Base-by-base conservation (phyloP, 2,113 vertebrate species). In the Zapus hudsonius region DNA sequence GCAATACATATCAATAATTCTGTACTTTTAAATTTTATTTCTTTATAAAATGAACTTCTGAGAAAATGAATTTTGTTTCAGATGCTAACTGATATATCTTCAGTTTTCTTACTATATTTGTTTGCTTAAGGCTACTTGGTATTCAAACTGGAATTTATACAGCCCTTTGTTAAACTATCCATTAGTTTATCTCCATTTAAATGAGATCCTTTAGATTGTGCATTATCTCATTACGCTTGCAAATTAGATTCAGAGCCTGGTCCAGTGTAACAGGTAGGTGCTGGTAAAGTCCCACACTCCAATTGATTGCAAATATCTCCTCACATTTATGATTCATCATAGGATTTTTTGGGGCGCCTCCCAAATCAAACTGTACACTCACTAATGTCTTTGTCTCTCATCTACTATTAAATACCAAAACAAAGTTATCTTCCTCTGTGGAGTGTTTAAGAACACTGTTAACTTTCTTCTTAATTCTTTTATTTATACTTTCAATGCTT, bases 201-300 rank as follows among this genome's bases (percentile, higher is more conserved):
- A n/a, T 47, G 4, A 82, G 86, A 33, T 20, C 17, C n/a, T 31
- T 76, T 90, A 31, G 82, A 33, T 47, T 76, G 47, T 74, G 66
- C 6, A n/a, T 91, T 89, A 25, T 74, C 1, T 92, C 20, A 15
- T 85, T 83, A 20, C 44, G 23, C 27, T 20, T 90, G 23, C 52
- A 73, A 72, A n/a, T 82, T 82, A 96, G 33, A 57, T 38, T 29
- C n/a, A 75, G 29, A 61, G 42, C 52, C 7, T 86, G 86, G 29
- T 29, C 2, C 25, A n/a, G 27, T 19, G 2, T 69, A 59, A 31
- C 7, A 73, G 72, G 16, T 73, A n/a, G 7, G 57, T 42, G 15
- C 0, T 23, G 29, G 42, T n/a, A n/a, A 63, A 33, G 11, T 79
- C 12, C 19, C 17, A 25, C 78, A 23, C 66, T 66, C 23, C 61